phyloP scores from a whole-genome alignment of 2,113 vertebrate species.

The Ageneiosus marmoratus region DNA sequence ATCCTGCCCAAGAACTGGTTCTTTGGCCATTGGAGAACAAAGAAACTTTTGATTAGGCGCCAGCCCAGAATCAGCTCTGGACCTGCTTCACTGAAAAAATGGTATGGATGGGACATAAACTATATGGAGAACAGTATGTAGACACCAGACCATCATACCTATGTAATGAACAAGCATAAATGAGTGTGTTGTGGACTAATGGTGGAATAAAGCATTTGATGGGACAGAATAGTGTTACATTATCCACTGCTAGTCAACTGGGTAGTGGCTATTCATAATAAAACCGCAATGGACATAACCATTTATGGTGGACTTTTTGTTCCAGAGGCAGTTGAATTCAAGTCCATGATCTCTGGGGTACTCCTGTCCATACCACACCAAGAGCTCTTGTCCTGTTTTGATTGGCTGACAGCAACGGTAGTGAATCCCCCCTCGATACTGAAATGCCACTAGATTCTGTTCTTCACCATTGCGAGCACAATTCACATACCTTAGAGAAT shows the following conservation, averaged over 20 bases:
- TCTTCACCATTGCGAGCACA: slow-evolving; percentile 18
- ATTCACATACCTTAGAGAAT: background rate
- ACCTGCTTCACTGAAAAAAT: too few species aligned
- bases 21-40: too few species aligned
- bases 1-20: too few species aligned
- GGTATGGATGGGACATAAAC: background rate
- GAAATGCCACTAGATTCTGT: slow-evolving; percentile 1
- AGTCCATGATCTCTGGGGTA: background rate
- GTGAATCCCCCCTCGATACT: slow-evolving; percentile 3
- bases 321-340: slow-evolving; percentile 18
- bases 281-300: background rate
- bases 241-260: background rate
- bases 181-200: background rate
- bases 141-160: background rate
- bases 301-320: slow-evolving; percentile 2
- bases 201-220: background rate
- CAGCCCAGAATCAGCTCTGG: too few species aligned
- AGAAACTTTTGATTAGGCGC: too few species aligned
- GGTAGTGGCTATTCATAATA: background rate
- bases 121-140: background rate
- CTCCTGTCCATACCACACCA: slow-evolving; percentile 1
- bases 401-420: slow-evolving; percentile 11
- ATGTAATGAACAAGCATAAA: background rate
- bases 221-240: background rate
- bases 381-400: slow-evolving; percentile 1